Evolutionary conservation across 2,888 invertebrate genomes (phyloP), one percentile per base, ranked within the genome.

Genomic region (Netelia fuscicornis): DNA sequence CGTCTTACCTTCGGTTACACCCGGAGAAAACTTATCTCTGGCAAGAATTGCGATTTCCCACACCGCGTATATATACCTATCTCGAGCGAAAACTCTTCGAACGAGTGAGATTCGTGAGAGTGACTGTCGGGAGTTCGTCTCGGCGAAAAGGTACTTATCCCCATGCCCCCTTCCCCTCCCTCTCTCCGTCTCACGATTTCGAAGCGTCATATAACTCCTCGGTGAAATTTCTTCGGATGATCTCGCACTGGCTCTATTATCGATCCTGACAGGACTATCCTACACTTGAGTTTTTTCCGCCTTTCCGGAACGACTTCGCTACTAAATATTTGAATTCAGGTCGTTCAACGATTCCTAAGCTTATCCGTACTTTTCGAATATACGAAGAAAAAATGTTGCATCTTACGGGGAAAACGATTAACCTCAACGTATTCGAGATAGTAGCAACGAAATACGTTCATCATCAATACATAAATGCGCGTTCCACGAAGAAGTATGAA

Each of bases 21-120:
- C 78, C 77, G 52, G 65, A 84, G 75, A 58, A 79, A 85, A 82
- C 85, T 85, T 85, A 82, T 84, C 80, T 82, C 58, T 44, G 58
- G 44, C 62, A 68, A 48, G 71, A 78, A 67, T 64, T 74, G 52
- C 68, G 70, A 64, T 23, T 65, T 70, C 77, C 60, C 60, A 60
- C 25, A 65, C 56, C 56, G 37, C 37, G 37, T 60, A 60, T 54
- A 56, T 54, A 23, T 37, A 58, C 71, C 72, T 42, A 64, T 20
- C 20, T 20, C 20, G 62, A 58, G 74, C 68, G 52, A 75, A 81
- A 78, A 77, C 58, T 71, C 81, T 52, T 70, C 67, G 77, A 65
- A 81, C 76, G 42, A 64, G 74, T 75, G 78, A 86, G 83, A 83
- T 79, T 80, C 82, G 56, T 62, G 65, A 78, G 74, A 62, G 76